Evolutionary conservation across 1,140 invertebrate genomes (phyloP).

Genomic region (Formica exsecta): DNA sequence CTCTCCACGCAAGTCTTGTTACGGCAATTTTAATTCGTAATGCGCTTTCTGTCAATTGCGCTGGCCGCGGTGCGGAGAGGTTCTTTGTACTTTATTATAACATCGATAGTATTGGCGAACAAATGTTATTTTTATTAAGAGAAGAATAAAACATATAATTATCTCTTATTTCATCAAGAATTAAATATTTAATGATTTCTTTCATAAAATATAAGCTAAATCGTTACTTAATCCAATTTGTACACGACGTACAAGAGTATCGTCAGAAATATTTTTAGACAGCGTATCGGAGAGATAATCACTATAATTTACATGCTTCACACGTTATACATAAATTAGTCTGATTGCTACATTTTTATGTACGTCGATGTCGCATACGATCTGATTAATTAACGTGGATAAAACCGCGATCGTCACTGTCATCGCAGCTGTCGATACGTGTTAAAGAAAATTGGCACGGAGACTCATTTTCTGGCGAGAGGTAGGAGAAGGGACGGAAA

Average conservation of each 20-base stretch:
- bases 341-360: neutral
- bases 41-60: conserved; percentile 50
- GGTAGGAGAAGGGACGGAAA: neutral
- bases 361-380: neutral
- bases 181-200: neutral
- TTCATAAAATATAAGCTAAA: neutral
- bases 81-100: conserved; percentile 11
- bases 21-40: conserved; percentile 53
- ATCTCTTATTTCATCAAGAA: neutral
- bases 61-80: neutral
- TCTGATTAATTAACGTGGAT: neutral
- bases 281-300: neutral
- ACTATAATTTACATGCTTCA: conserved; percentile 4
- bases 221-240: neutral
- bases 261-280: neutral
- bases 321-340: neutral
- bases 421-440: neutral
- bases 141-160: neutral
- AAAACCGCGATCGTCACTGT: neutral
- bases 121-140: neutral
- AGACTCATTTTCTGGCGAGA: neutral
- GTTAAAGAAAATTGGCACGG: conserved; percentile 4
- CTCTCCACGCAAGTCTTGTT: neutral
- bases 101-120: neutral
- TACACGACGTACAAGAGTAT: neutral